Base-by-base conservation (phyloP, 2,113 vertebrate species). In the Phrynocephalus versicolor region DNA sequence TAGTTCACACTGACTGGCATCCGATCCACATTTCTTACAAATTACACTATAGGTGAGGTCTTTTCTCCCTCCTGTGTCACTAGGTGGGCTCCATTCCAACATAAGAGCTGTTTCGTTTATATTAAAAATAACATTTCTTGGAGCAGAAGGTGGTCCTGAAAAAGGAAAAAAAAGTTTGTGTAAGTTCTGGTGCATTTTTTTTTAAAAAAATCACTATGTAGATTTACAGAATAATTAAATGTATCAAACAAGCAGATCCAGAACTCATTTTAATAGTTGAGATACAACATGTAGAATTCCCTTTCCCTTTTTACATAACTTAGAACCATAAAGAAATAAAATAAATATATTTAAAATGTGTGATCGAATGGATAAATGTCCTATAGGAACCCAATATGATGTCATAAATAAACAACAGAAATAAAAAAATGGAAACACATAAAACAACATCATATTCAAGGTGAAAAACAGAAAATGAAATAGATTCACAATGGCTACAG, bases 51-150 rank as follows among this genome's bases (percentile, higher is more conserved):
- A 99, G 13, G 97, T 98, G 79, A 99, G 96, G 51, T 99, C 98
- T 85, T 98, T 97, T 72, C 98, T 97, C 1, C 98, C 98, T 13
- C 98, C 98, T 0, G 96, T 97, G 92, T 99, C 98, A 30, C 96
- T 97, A 1, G 98, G 98, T 51, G 98, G 98, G 9, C 97, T 98
- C 98, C 98, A 99, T 92, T 99, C 98, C 94, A 99, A 93, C 95
- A 98, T 95, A 74, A 99, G 97, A 15, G 97, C 97, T 10, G 98
- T 98, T 90, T 99, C 98, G 2, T 99, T 99, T 91, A 99, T 96
- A 95, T 97, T 98, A 88, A 98, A 99, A 84, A 98, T 94, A 85
- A 98, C 91, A 83, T 99, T 97, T 62, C 96, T 96, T 0, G 96
- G 96, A 85, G 96, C 95, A 65, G 97, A 98, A 33, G 97, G 97